phyloP scores from a whole-genome alignment of 2,113 vertebrate species.

The Sialia sialis region DNA sequence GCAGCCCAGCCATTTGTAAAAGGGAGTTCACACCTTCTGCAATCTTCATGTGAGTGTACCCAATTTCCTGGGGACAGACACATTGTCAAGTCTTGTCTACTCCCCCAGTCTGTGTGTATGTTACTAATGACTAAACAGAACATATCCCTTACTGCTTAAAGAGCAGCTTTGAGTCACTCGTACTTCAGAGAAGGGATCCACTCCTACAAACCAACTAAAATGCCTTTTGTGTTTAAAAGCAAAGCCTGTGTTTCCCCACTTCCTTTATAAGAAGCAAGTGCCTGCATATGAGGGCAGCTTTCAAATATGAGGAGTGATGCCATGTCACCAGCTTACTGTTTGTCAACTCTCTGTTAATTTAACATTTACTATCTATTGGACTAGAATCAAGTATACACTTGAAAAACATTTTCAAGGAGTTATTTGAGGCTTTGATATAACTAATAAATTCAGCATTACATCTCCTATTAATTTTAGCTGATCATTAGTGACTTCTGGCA shows the following conservation, averaged over 20 bases:
- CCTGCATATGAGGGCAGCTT: not conserved
- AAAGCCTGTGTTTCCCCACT: not conserved
- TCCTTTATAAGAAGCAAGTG: not conserved
- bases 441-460: not conserved
- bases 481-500: not conserved
- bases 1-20: constrained; percentile 91
- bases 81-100: not conserved
- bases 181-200: not conserved
- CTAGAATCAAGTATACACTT: not conserved
- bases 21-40: constrained; percentile 93
- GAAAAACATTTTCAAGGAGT: not conserved
- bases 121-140: not conserved
- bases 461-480: not conserved
- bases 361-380: not conserved
- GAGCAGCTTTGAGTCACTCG: fast-evolving
- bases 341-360: not conserved
- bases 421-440: not conserved
- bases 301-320: not conserved
- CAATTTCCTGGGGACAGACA: constrained; percentile 84
- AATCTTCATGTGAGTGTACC: constrained; percentile 93
- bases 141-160: not conserved
- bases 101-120: not conserved
- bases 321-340: not conserved
- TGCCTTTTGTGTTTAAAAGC: not conserved
- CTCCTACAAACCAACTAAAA: not conserved